These are phyloP conservation scores for Telmatherina bonti DNA, from an alignment of 2,797 vertebrate genomes.

Conservation along the genomic window DNA sequence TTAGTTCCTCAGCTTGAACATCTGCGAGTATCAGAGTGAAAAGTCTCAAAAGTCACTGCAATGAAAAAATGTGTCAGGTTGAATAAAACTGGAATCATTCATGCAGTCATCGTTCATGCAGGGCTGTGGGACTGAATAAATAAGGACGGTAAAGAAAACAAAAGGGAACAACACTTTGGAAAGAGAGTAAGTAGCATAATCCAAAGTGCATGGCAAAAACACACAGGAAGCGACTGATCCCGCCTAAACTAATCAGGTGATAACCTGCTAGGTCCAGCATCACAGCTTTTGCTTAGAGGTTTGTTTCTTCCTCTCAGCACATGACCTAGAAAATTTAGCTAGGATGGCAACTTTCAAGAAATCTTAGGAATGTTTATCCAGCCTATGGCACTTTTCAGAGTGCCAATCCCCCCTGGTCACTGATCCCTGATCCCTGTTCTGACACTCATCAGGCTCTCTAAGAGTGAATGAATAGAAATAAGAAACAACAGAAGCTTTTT, in stretches of 20 bases:
- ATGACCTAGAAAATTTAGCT: slow-evolving; percentile 49
- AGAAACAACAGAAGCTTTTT: slow-evolving; percentile 61
- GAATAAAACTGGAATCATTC: too few species aligned
- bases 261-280: slow-evolving; percentile 21
- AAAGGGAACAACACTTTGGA: slow-evolving; percentile 3
- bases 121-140: not conserved
- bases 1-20: too few species aligned
- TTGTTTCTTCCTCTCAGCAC: slow-evolving; percentile 29
- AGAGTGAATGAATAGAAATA: slow-evolving; percentile 28
- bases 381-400: slow-evolving; percentile 58
- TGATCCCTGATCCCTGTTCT: slow-evolving; percentile 58
- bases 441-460: slow-evolving; percentile 44
- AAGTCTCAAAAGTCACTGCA: too few species aligned
- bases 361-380: slow-evolving; percentile 66
- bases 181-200: slow-evolving; percentile 38
- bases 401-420: slow-evolving; percentile 52
- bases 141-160: slow-evolving; percentile 22
- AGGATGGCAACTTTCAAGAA: slow-evolving; percentile 62
- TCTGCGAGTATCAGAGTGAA: too few species aligned
- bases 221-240: slow-evolving; percentile 26
- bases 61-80: too few species aligned
- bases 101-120: too few species aligned
- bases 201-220: slow-evolving; percentile 34
- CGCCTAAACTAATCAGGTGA: slow-evolving; percentile 40
- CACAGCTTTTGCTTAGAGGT: slow-evolving; percentile 23